Evolutionary conservation across 2,797 vertebrate genomes (phyloP), one percentile per base, ranked within the genome.

Genomic region (Eidolon dupreanum): DNA sequence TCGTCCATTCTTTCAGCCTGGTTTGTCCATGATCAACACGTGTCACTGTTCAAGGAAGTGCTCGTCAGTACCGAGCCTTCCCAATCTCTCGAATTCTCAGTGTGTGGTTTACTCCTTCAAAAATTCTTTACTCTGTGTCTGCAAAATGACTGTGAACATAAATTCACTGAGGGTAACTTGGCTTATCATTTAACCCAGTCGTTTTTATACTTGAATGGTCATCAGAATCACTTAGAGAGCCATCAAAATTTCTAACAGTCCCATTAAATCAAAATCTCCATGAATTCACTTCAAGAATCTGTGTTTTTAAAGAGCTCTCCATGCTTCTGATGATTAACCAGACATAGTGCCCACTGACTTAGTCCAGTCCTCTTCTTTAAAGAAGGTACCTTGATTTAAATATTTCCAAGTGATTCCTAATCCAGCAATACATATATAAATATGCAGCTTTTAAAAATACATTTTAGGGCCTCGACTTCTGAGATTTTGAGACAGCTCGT

Each of bases 201-300:
- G 31, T 55, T 95, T 92, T 88, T 84, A 68, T 9, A 73, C 31
- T 28, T 57, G 43, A 75, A 46, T 65, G 41, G n/a, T 61, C 46
- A 66, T 51, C 41, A 83, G 68, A 71, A 31, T 71, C 75, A 77
- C 57, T 12, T 20, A 24, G 49, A 84, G 53, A 89, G 4, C 22
- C 46, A 65, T 65, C 81, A 81, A 33, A 57, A 15, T 81, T 66
- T 97, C 85, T 93, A 73, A 90, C 90, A 83, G 33, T 53, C 10
- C n/a, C 28, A 20, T 41, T 81, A 59, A 91, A 78, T 93, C 36
- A 46, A 88, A 92, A 84, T 75, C 16, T 82, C 57, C 36, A 43
- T 28, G 51, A 38, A 46, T 85, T 15, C 53, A 1, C 83, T 59
- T 55, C 38, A 83, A 9, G 49, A 70, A 89, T 87, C 5, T 66